Evolutionary conservation across 1,140 invertebrate species (phyloP).

Genomic region (Macrotrachela quadricornifera): DNA sequence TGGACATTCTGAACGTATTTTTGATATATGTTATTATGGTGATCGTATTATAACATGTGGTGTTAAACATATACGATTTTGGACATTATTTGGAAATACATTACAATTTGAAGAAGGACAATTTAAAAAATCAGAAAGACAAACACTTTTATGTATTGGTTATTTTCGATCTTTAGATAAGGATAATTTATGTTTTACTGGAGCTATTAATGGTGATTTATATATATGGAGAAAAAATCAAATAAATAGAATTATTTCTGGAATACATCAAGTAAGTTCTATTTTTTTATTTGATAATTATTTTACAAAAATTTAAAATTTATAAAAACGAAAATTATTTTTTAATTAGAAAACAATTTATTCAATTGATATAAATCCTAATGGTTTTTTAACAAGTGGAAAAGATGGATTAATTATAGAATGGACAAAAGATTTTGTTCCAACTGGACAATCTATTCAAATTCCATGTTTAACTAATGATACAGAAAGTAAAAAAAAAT

Average conservation of each 20-base stretch:
- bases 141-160: too few species aligned
- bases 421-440: slow-evolving; percentile 23
- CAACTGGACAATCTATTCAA: too few species aligned
- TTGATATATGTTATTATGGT: background rate
- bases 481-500: too few species aligned
- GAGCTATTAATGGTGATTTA: slow-evolving; percentile 26
- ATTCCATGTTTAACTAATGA: too few species aligned
- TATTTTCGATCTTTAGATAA: too few species aligned
- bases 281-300: too few species aligned
- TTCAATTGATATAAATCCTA: slow-evolving; percentile 16
- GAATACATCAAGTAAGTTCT: slow-evolving; percentile 20
- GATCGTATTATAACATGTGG: slow-evolving; percentile 24
- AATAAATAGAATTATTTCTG: slow-evolving; percentile 18
- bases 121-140: slow-evolving; percentile 19
- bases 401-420: slow-evolving; percentile 24
- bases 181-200: slow-evolving; percentile 14
- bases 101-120: slow-evolving; percentile 26
- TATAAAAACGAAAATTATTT: too few species aligned
- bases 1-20: background rate
- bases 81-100: slow-evolving; percentile 29
- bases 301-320: too few species aligned
- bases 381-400: slow-evolving; percentile 24
- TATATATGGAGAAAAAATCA: slow-evolving; percentile 26
- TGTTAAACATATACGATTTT: slow-evolving; percentile 31
- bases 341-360: slow-evolving; percentile 14